A percentile compares a stretch with the other conserved stretches of the same genome.
Conservation (phyloP, 2,888 invertebrate species). For the Smittia aterrima region DNA sequence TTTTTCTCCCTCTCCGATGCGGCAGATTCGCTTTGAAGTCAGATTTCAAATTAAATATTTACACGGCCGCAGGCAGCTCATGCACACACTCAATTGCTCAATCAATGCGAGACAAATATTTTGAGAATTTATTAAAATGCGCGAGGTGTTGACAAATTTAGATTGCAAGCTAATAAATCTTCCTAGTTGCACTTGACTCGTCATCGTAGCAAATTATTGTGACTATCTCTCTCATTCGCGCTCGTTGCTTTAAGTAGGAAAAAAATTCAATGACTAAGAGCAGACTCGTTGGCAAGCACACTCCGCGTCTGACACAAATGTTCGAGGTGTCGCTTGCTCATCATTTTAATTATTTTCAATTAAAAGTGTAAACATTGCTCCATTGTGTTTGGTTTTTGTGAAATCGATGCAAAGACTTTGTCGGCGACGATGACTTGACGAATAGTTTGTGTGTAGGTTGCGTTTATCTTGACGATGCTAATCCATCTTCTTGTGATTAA, state of each 20-base stretch:
- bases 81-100: neutral
- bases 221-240: too few species aligned
- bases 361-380: constrained; percentile 20
- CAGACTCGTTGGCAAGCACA: too few species aligned
- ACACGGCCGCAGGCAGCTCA: neutral
- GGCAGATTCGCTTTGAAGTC: neutral
- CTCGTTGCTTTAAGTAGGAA: too few species aligned
- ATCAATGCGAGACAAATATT: neutral
- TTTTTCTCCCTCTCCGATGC: neutral
- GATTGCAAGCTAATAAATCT: too few species aligned
- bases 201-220: too few species aligned
- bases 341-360: constrained; percentile 19
- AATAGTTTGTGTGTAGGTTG: neutral
- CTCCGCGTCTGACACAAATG: neutral
- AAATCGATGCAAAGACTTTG: neutral
- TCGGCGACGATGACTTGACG: neutral
- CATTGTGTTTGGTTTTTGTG: neutral
- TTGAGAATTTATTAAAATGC: neutral
- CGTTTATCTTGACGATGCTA: neutral
- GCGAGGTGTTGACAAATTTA: too few species aligned
- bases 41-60: neutral
- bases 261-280: too few species aligned
- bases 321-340: neutral
- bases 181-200: too few species aligned
- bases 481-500: constrained; percentile 17